Conservation (phyloP, 1,140 invertebrate species). For the Nasonia giraulti region DNA sequence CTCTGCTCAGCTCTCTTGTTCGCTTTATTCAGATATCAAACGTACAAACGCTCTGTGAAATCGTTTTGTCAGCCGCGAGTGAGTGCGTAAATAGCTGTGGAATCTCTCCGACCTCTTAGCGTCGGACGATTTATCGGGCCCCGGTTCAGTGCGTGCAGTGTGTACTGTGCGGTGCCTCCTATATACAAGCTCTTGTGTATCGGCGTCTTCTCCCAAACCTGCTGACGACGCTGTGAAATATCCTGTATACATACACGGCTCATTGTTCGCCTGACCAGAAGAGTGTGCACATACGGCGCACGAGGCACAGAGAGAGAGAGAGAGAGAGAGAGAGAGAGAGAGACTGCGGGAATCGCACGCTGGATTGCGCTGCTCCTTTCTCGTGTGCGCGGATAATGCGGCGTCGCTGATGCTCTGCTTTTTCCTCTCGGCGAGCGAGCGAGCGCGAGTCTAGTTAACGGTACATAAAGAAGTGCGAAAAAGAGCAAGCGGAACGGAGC, state of each 20-base stretch:
- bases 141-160: not conserved
- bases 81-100: constrained; percentile 24
- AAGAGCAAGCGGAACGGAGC: not conserved
- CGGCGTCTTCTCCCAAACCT: not conserved
- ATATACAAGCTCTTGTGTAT: not conserved
- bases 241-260: not conserved
- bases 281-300: not conserved
- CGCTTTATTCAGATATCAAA: constrained; percentile 48
- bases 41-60: constrained; percentile 24
- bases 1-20: not conserved
- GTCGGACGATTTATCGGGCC: constrained; percentile 37
- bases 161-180: not conserved
- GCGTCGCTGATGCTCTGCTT: not conserved
- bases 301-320: not conserved
- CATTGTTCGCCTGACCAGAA: not conserved
- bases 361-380: constrained; percentile 5
- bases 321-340: not conserved
- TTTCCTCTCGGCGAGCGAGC: not conserved
- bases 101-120: not conserved
- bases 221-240: not conserved
- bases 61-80: constrained; percentile 47
- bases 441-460: not conserved
- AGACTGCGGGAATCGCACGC: constrained; percentile 21
- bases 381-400: not conserved
- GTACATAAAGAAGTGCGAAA: not conserved